Evolutionary conservation across 1,140 invertebrate genomes (phyloP), one percentile per base, ranked within the genome.

Genomic region (Bradynema listronoti): DNA sequence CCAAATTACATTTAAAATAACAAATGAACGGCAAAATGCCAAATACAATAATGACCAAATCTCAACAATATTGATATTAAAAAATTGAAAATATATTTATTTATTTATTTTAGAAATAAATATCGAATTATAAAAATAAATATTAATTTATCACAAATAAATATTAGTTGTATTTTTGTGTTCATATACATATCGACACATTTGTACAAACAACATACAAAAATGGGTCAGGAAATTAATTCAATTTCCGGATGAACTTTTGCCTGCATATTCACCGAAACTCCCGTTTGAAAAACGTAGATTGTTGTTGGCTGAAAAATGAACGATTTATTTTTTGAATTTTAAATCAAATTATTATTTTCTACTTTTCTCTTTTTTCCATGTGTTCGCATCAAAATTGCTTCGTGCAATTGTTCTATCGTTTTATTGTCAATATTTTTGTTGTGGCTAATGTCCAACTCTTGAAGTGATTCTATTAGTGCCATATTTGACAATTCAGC

Each of bases 201-300:
- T n/a, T n/a, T n/a, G n/a, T n/a, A n/a, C n/a, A n/a, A n/a, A n/a
- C n/a, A 55, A n/a, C n/a, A 24, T 50, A 2, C 47, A 55, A 55
- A 3, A 11, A 5, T 14, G 11, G 4, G 4, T 56, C 55, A 56
- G 36, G 27, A 56, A n/a, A 56, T 19, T 14, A 56, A 22, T 16
- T 56, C 19, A 29, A 56, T 56, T 4, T 27, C 14, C 2, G 19
- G 6, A 3, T 53, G 19, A 30, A 56, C 46, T 30, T 56, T 4
- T 2, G 22, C 4, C 22, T 56, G 24, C 4, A 66, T 5, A 5
- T 47, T 32, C 36, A 9, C 25, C n/a, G 62, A n/a, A 2, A 61
- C 62, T 14, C 59, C 46, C n/a, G 62, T 67, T 56, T 61, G 59
- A 9, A 45, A 55, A 7, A 57, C 63, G 41, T 67, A 61, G 30